Conservation (phyloP, 2,888 invertebrate species). For the Aphodius sticticus region DNA sequence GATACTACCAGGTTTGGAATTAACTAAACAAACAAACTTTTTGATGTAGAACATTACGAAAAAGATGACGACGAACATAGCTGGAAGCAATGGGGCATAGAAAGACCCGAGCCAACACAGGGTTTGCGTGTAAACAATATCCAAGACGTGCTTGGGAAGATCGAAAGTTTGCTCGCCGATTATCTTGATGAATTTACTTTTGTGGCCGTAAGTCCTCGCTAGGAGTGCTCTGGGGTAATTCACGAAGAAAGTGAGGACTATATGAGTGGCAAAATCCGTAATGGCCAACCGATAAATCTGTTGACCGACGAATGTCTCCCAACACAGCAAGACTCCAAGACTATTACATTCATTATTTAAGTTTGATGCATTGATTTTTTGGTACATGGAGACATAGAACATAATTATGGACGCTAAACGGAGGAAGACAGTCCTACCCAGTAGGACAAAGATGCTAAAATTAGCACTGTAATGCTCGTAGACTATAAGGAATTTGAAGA, state of each 20-base stretch:
- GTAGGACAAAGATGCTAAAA: conserved; percentile 71
- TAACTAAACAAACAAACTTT: conserved; percentile 82
- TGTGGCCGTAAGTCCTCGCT: conserved; percentile 69
- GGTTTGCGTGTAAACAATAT: conserved; percentile 86
- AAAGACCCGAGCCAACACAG: conserved; percentile 89
- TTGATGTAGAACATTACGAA: conserved; percentile 85
- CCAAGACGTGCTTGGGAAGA: conserved; percentile 83
- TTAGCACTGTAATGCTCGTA: conserved; percentile 79
- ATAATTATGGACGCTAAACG: conserved; percentile 79
- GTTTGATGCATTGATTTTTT: conserved; percentile 58
- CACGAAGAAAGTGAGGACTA: conserved; percentile 77
- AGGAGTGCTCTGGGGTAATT: conserved; percentile 79
- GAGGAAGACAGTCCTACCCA: conserved; percentile 78
- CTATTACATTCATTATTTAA: conserved; percentile 57
- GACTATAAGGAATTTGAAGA: conserved; percentile 75
- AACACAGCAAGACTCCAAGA: conserved; percentile 66
- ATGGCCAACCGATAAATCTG: conserved; percentile 84
- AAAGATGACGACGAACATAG: conserved; percentile 74
- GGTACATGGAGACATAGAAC: conserved; percentile 73
- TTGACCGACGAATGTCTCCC: conserved; percentile 91
- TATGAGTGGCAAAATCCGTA: conserved; percentile 78
- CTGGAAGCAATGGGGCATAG: conserved; percentile 82
- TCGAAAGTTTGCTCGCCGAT: conserved; percentile 82
- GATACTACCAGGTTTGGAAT: conserved; percentile 78
- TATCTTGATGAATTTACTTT: conserved; percentile 69